phyloP scores from a whole-genome alignment of 2,888 invertebrate species.

The Eilema depressum region DNA sequence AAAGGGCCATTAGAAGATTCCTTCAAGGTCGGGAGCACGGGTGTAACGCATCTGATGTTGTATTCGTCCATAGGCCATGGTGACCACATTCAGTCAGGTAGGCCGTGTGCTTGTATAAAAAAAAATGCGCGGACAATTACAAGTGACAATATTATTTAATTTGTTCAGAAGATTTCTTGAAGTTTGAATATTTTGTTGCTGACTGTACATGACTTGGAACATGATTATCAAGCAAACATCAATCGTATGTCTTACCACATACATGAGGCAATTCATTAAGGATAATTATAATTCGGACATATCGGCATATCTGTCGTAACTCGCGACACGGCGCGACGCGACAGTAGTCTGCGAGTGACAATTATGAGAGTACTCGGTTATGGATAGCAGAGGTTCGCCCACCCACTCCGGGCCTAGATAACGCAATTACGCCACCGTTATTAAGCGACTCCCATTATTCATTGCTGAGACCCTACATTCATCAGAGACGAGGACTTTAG shows the following conservation, averaged over 20 bases:
- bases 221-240: neutral
- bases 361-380: conserved; percentile 79
- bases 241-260: neutral
- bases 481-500: conserved; percentile 54
- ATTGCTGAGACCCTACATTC: conserved; percentile 73
- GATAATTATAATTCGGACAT: conserved; percentile 39
- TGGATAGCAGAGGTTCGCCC: conserved; percentile 73
- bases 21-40: too few species aligned
- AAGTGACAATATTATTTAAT: too few species aligned
- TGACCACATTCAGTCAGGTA: too few species aligned
- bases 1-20: too few species aligned
- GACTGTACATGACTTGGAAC: too few species aligned
- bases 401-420: conserved; percentile 76
- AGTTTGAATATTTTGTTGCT: too few species aligned
- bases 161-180: too few species aligned
- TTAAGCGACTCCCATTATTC: conserved; percentile 82
- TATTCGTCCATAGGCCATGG: too few species aligned
- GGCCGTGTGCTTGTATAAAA: too few species aligned
- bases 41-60: too few species aligned
- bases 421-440: conserved; percentile 81
- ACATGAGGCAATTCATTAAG: conserved; percentile 16
- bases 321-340: conserved; percentile 28
- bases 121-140: too few species aligned
- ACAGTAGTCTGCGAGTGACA: conserved; percentile 70
- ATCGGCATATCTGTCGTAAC: conserved; percentile 54